Base-by-base conservation (phyloP, 1,140 invertebrate species). In the Lasioglossum albipes region DNA sequence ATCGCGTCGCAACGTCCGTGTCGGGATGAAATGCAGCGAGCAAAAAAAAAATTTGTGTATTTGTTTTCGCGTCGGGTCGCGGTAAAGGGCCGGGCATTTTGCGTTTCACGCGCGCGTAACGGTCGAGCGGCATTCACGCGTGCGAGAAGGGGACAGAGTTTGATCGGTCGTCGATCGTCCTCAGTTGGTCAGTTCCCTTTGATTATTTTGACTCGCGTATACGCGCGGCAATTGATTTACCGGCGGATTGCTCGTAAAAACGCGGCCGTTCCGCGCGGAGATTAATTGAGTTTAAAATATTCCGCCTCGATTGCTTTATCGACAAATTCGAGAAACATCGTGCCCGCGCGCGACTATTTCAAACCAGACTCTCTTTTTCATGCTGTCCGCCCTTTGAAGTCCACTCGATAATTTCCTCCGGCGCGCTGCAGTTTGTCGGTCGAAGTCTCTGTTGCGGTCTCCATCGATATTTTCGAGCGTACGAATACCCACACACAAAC, bases 211-310 rank as follows among this genome's bases (percentile, higher is more conserved):
- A 84, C 84, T 85, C 84, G 69, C 45, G 9, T 61, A 61, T 75
- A 81, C 84, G 73, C 66, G 73, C 62, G 22, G 52, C 36, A 52
- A 82, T 85, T 82, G 79, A 85, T 80, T 85, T 84, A 84, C 84
- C 84, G 84, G 66, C 52, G 54, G 73, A 52, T 65, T 41, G 49
- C 54, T 67, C 36, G 79, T 84, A 76, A 82, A 86, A 87, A 78
- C 82, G 49, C 75, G 61, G 5, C 62, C 59, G 80, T 87, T 83
- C 83, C 82, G 75, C 78, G 59, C 85, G 74, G 80, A 81, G 79
- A 82, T 87, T 82, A 87, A 87, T 85, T 75, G 70, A 85, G 59
- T 82, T 85, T 78, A 82, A 68, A 85, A 75, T 81, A 77, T 84
- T 85, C 84, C 79, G 79, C 61, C 57, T 52, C 69, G 73, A 84